phyloP scores from a whole-genome alignment of 2,888 invertebrate genomes.

The Pasiphila rectangulata region DNA sequence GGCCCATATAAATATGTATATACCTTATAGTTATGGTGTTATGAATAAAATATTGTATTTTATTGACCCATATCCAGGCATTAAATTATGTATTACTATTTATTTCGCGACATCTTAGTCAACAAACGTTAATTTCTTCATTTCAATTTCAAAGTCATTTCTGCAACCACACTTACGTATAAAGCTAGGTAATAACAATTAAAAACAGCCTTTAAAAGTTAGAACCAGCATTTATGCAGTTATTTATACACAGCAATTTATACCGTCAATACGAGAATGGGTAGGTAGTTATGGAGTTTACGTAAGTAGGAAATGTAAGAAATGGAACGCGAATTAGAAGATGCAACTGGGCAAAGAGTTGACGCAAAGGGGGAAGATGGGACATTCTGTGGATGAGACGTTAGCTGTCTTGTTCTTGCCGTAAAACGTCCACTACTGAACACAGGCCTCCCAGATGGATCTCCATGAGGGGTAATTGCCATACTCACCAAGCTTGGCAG shows the following conservation, averaged over 20 bases:
- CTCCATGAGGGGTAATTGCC: too few species aligned
- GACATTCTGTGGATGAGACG: too few species aligned
- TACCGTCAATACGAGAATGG: slow-evolving; percentile 18
- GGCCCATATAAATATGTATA: too few species aligned
- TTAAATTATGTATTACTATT: too few species aligned
- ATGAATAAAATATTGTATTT: too few species aligned
- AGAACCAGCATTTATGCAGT: slow-evolving; percentile 4
- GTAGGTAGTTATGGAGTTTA: slow-evolving; percentile 23
- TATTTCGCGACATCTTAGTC: background rate
- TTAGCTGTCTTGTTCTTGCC: too few species aligned
- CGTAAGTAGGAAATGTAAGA: slow-evolving; percentile 35
- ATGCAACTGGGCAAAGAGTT: slow-evolving; percentile 31
- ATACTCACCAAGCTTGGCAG: too few species aligned
- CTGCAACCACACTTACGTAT: slow-evolving; percentile 3
- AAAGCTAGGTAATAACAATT: slow-evolving; percentile 1
- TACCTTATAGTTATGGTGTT: too few species aligned
- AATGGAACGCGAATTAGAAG: slow-evolving; percentile 33
- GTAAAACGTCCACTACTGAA: background rate
- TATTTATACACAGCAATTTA: slow-evolving; percentile 22
- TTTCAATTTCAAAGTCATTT: background rate
- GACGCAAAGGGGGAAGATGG: background rate
- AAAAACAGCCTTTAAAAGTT: slow-evolving; percentile 11
- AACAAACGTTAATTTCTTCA: background rate
- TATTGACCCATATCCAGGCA: too few species aligned
- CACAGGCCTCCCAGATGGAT: background rate